Evolutionary conservation across 1,140 invertebrate genomes (phyloP).

Genomic region (Hyphantria cunea): DNA sequence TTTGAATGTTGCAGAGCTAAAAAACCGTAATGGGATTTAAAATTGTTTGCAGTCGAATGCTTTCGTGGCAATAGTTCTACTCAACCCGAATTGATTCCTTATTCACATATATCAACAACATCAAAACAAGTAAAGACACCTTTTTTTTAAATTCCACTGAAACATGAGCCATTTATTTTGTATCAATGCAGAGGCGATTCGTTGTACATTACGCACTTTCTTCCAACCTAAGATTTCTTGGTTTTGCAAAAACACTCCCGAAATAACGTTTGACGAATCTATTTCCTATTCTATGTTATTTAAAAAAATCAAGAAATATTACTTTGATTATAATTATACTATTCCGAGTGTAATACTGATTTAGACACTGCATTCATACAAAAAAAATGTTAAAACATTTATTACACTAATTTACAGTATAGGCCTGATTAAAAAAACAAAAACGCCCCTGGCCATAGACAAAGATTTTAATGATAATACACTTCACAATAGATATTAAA

Average conservation of each 20-base stretch:
- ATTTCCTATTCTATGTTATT: conserved; percentile 4
- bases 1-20: not conserved
- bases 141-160: conserved; percentile 27
- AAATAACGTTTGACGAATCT: conserved; percentile 24
- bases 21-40: conserved; percentile 4
- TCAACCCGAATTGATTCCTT: conserved; percentile 75
- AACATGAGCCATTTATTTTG: conserved; percentile 17
- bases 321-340: conserved; percentile 2
- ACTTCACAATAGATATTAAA: conserved; percentile 27
- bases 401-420: conserved; percentile 14
- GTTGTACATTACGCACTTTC: conserved; percentile 22
- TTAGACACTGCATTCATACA: conserved; percentile 23
- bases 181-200: conserved; percentile 26
- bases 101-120: conserved; percentile 78
- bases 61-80: conserved; percentile 22
- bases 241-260: not conserved
- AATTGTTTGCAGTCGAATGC: not conserved
- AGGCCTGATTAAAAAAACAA: conserved; percentile 9
- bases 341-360: conserved; percentile 28
- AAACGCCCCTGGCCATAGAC: conserved; percentile 8
- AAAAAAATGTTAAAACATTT: conserved; percentile 10
- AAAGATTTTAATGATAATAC: conserved; percentile 23
- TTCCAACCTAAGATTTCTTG: conserved; percentile 2
- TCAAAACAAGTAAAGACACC: conserved; percentile 78
- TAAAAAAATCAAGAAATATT: not conserved